Base-by-base conservation (phyloP, 2,888 invertebrate species). In the Melanotus villosus region DNA sequence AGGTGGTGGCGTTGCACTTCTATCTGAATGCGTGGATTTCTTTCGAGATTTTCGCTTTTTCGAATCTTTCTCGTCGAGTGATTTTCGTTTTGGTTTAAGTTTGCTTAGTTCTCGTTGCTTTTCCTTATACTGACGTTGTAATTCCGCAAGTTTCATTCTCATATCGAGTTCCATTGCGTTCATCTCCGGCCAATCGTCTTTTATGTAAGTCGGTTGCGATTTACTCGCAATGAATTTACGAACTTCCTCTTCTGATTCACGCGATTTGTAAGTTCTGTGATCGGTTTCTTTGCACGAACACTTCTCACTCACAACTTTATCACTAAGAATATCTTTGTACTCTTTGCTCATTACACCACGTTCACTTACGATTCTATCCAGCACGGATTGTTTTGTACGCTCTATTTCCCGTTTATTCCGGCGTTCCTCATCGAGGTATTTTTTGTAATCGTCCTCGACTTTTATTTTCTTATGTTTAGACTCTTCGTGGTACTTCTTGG, bases 61-160 rank as follows among this genome's bases (percentile, higher is more conserved):
- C 7, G 77, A 75, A 43, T 78, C 79, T 7, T 79, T 78, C 7
- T 64, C 65, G 19, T 73, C 70, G 5, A 54, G 47, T 9, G 68
- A 70, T 47, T 75, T 74, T 6, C 73, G 62, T 65, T 80, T 80
- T 0, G 90, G 90, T 18, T 89, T 89, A 41, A 93, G 85, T 73
- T 91, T 92, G 70, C 90, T 90, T n/a, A 96, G 85, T 83, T 96
- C 94, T 26, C 90, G 90, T 80, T 95, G 93, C 80, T 94, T 94
- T 81, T 96, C 95, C 71, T 91, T 90, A 80, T 94, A 93, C 79
- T 93, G 91, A 21, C 92, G 87, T 78, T 95, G 93, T 23, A 96
- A 86, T 58, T 95, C 94, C 18, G 94, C 93, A 70, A 96, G 82
- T 65, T 91, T 89, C 84, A 92, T 90, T 38, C 94, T 88, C 93